Evolutionary conservation across 1,140 invertebrate genomes (phyloP).

Genomic region (Callitettix versicolor): DNA sequence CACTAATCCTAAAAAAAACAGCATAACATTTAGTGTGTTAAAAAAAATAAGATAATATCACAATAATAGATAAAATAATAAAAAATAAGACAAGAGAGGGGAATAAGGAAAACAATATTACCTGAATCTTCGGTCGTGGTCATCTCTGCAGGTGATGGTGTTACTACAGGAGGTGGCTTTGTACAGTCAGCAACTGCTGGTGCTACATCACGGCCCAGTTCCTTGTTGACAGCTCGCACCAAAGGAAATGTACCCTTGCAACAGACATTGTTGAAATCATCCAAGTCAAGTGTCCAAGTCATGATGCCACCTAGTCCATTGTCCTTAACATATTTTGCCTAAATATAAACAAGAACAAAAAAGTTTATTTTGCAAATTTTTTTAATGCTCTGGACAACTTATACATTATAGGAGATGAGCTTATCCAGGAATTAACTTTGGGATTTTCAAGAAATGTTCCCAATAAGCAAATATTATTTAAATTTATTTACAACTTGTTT

Average conservation of each 20-base stretch:
- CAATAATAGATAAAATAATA: too few relatives aligned
- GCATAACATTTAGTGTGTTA: too few relatives aligned
- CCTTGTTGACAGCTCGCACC: constrained; percentile 58
- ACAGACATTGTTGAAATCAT: constrained; percentile 76
- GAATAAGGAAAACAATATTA: background rate
- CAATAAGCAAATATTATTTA: background rate
- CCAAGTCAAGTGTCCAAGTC: constrained; percentile 85
- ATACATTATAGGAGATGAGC: too few relatives aligned
- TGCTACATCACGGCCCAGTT: constrained; percentile 43
- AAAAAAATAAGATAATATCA: too few relatives aligned
- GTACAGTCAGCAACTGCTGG: constrained; percentile 44
- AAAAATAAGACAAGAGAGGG: background rate
- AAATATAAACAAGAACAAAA: constrained; percentile 12
- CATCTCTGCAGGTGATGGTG: constrained; percentile 55
- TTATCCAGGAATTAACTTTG: background rate
- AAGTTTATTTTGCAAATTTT: background rate
- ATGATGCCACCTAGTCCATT: constrained; percentile 67
- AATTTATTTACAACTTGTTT: too few relatives aligned
- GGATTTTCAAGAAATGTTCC: background rate
- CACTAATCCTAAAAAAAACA: background rate
- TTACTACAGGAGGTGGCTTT: constrained; percentile 51
- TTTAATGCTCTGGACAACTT: background rate
- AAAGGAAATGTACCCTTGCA: constrained; percentile 59
- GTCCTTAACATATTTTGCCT: constrained; percentile 58
- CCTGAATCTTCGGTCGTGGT: constrained; percentile 45